Evolutionary conservation across 2,113 vertebrate species (phyloP), one percentile per base, ranked within the genome.

Genomic region (Beaufortia kweichowensis): DNA sequence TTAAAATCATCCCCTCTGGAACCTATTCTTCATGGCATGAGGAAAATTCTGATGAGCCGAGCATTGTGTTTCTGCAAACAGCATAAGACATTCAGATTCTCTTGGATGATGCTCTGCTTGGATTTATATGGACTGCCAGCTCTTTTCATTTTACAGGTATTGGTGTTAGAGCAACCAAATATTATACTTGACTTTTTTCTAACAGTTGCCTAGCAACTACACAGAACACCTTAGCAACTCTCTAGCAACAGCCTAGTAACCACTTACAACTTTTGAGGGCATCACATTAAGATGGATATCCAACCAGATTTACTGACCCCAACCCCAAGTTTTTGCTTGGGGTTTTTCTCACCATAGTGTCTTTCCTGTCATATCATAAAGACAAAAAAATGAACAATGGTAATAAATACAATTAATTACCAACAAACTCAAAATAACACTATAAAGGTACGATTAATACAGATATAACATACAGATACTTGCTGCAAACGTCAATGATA

Each of bases 1-100:
- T 26, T 75, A 64, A 63, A 75, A 75, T 28, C 43, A 39, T n/a
- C 26, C 48, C 43, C 61, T 33, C 73, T 64, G 60, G 21, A 53
- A 57, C 35, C 68, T 60, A 15, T 64, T 39, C 46, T 31, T 50
- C 29, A 31, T 53, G 28, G 9, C 62, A 48, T 24, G n/a, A 55
- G 43, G 12, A 35, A 64, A 55, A 53, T 53, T 17, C 72, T 50
- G 43, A 53, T 53, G 12, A 50, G 29, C 50, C 31, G 61, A 75
- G 60, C 46, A 23, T 15, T 53, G n/a, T 9, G 53, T 64, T 21
- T 55, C 50, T 24, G 33, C 6, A 75, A 64, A 75, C 6, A 24
- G 43, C 46, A 12, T 15, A 19, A 65, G 19, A 28, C 19, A 53
- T 7, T 53, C 48, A 21, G n/a, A 53, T 53, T 7, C 15, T 10